Conservation (phyloP, 2,113 vertebrate genomes). For the Oncorhynchus mykiss region DNA sequence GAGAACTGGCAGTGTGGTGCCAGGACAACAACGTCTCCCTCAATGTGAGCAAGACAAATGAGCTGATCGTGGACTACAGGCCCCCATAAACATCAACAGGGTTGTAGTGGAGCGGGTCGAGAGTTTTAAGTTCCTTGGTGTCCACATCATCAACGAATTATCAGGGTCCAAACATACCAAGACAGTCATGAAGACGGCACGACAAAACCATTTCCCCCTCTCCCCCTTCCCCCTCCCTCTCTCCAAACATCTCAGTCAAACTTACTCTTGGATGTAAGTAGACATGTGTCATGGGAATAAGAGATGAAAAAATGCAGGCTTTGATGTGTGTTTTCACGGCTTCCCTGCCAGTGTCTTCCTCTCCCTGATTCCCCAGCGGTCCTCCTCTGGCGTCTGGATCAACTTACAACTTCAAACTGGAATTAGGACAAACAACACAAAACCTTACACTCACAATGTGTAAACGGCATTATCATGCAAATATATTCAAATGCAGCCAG, state of each 20-base stretch:
- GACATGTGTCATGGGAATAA: neutral
- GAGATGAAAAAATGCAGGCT: neutral
- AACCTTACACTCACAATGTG: slow-evolving; percentile 2
- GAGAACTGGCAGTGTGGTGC: too few species aligned
- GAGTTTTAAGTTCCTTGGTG: too few species aligned
- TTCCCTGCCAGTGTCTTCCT: slow-evolving; percentile 2
- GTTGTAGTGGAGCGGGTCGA: too few species aligned
- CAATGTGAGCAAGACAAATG: too few species aligned
- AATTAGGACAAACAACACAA: slow-evolving; percentile 8
- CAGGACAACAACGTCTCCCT: too few species aligned
- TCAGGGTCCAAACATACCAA: too few species aligned
- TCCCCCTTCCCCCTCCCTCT: too few species aligned
- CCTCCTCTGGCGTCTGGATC: neutral
- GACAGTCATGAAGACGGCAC: too few species aligned
- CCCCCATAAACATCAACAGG: too few species aligned
- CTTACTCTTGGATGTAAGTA: neutral
- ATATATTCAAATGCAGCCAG: slow-evolving; percentile 2
- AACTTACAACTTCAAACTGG: neutral
- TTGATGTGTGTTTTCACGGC: slow-evolving; percentile 13
- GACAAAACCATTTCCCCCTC: too few species aligned
- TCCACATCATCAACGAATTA: too few species aligned
- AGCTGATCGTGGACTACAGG: too few species aligned
- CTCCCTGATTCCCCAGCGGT: slow-evolving; percentile 5
- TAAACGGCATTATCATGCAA: slow-evolving; percentile 7
- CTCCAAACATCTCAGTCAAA: slow-evolving; percentile 8